phyloP scores from a whole-genome alignment of 2,797 vertebrate species.

The Okamejei kenojei region DNA sequence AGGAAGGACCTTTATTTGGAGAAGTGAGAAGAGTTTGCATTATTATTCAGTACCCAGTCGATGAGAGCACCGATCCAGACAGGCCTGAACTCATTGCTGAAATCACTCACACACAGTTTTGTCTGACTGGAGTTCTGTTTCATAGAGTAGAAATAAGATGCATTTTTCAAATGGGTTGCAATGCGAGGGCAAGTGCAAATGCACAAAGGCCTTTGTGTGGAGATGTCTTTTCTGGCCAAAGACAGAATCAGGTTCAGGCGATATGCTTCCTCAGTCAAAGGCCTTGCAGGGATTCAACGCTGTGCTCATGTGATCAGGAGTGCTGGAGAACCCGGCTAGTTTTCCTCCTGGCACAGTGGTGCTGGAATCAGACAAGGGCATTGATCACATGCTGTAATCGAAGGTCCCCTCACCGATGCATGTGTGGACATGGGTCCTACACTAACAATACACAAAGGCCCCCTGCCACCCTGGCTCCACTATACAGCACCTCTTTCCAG shows the following conservation, averaged over 20 bases:
- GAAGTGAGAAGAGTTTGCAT: background rate
- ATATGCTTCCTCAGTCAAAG: background rate
- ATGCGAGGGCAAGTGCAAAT: background rate
- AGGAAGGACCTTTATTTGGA: background rate
- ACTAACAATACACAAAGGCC: too few species aligned
- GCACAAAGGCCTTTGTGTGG: background rate
- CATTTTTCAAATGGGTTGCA: background rate
- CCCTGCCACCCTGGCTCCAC: too few species aligned
- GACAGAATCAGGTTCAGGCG: background rate
- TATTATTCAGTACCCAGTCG: background rate
- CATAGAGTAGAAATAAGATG: background rate
- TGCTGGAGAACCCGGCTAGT: background rate
- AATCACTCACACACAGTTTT: background rate
- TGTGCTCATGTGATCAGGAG: background rate
- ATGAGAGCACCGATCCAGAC: background rate
- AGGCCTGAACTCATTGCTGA: background rate
- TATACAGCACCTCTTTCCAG: too few species aligned
- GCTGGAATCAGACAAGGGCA: background rate
- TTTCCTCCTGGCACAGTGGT: too few species aligned
- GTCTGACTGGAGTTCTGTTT: background rate
- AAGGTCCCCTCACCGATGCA: too few species aligned
- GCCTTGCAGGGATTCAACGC: background rate
- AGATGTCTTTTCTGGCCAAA: background rate
- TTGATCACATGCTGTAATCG: too few species aligned
- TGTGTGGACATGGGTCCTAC: too few species aligned